phyloP scores from a whole-genome alignment of 2,888 invertebrate genomes.

The Caenorhabditis auriculariae region DNA sequence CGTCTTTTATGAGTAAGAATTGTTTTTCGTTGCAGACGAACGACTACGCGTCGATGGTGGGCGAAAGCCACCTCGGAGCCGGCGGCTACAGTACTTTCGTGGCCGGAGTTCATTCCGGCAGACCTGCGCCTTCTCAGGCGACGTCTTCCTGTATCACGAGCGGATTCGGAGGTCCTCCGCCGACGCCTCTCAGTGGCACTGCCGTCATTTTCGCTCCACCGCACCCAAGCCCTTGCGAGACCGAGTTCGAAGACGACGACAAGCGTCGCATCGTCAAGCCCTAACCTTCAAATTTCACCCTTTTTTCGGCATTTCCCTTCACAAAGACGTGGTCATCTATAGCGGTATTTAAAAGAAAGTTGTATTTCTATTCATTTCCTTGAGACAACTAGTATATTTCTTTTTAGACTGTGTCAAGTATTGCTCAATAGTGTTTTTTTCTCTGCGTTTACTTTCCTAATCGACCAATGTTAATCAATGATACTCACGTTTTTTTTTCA shows the following conservation, averaged over 20 bases:
- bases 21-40: conserved; percentile 36
- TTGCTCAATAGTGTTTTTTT: neutral
- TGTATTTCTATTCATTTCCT: neutral
- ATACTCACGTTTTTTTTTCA: no score
- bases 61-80: conserved; percentile 28
- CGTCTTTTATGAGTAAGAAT: no score
- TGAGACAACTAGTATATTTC: neutral
- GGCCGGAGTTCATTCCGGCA: no score
- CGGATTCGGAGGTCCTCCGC: conserved; percentile 21
- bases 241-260: conserved; percentile 31
- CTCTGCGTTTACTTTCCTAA: neutral
- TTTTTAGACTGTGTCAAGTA: neutral
- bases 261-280: conserved; percentile 21
- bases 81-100: no score
- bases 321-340: neutral
- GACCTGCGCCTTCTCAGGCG: conserved; percentile 9
- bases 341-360: no score
- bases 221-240: conserved; percentile 26
- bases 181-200: conserved; percentile 27
- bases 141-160: conserved; percentile 24
- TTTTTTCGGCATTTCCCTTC: neutral
- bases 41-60: conserved; percentile 59
- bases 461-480: no score
- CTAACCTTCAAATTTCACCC: no score
- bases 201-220: conserved; percentile 28